Evolutionary conservation across 2,113 vertebrate genomes (phyloP).

Genomic region (Pterophyllum scalare): DNA sequence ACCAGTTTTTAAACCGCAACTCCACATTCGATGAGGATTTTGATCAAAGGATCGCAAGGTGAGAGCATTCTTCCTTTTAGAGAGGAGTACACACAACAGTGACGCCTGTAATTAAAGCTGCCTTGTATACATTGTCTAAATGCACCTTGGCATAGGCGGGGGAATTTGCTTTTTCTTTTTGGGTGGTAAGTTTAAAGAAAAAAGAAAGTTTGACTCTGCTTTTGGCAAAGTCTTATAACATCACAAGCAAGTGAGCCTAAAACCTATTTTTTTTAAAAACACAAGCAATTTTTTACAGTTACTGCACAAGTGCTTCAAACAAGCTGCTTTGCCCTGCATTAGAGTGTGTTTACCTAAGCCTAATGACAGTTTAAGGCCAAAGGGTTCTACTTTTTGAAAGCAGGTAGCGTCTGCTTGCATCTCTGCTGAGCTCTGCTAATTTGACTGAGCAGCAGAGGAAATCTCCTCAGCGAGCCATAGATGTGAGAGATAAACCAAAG

Average conservation of each 20-base stretch:
- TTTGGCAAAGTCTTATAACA: slow-evolving; percentile 3
- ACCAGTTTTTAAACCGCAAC: slow-evolving; percentile 2
- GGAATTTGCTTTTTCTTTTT: slow-evolving; percentile 31
- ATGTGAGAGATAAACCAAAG: background rate
- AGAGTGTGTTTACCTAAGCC: background rate
- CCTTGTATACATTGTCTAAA: slow-evolving; percentile 28
- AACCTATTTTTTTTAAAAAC: background rate
- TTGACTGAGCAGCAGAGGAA: background rate
- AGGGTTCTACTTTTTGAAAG: background rate
- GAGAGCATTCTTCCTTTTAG: slow-evolving; percentile 11
- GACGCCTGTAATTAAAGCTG: slow-evolving; percentile 50
- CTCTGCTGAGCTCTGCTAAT: background rate
- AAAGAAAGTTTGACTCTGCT: background rate
- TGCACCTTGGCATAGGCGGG: slow-evolving; percentile 8
- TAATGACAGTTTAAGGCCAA: background rate
- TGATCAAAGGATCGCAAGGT: background rate
- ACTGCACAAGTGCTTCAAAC: too few relatives aligned
- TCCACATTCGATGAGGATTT: slow-evolving; percentile 8
- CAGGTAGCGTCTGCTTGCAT: background rate
- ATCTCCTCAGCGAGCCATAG: background rate
- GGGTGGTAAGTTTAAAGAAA: slow-evolving; percentile 22
- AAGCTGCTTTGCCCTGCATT: background rate
- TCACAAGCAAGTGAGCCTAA: background rate
- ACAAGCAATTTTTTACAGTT: background rate
- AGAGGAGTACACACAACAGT: slow-evolving; percentile 2